Conservation (phyloP, 2,113 vertebrate genomes). For the Paraplagusia blochii region DNA sequence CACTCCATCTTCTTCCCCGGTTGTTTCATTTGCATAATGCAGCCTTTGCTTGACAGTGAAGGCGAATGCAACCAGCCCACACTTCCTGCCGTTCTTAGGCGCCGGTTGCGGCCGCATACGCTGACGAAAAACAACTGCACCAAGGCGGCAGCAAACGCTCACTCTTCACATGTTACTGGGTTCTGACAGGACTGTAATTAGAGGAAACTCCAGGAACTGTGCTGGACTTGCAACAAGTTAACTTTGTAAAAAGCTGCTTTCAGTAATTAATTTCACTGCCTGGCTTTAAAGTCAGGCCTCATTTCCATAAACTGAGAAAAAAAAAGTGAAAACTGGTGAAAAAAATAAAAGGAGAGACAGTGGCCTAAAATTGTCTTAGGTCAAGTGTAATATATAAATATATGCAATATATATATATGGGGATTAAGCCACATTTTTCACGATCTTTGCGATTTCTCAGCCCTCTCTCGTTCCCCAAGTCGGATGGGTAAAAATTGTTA, state of each 20-base stretch:
- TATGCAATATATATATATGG: too few species aligned
- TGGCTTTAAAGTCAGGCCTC: conserved; percentile 15
- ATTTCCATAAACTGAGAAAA: conserved; percentile 41
- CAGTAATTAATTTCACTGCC: conserved; percentile 43
- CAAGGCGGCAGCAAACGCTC: conserved; percentile 19
- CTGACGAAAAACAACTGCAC: conserved; percentile 15
- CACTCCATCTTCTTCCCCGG: conserved; percentile 39
- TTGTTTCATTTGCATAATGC: conserved; percentile 66
- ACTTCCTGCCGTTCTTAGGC: conserved; percentile 34
- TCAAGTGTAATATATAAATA: too few species aligned
- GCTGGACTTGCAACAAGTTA: conserved; percentile 51
- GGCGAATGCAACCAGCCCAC: conserved; percentile 61
- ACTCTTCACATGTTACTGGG: conserved; percentile 27
- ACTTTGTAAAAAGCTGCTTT: conserved; percentile 42
- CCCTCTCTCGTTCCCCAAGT: too few species aligned
- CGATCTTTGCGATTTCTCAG: too few species aligned
- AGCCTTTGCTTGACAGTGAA: conserved; percentile 62
- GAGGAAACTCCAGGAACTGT: conserved; percentile 37
- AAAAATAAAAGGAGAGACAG: too few species aligned
- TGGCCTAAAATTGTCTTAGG: too few species aligned
- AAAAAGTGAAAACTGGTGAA: background rate
- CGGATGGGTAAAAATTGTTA: too few species aligned
- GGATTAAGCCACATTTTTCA: too few species aligned
- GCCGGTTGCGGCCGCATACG: conserved; percentile 40
- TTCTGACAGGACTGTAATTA: conserved; percentile 63